Evolutionary conservation across 2,888 invertebrate species (phyloP), one percentile per base, ranked within the genome.

Genomic region (Encarsia formosa): DNA sequence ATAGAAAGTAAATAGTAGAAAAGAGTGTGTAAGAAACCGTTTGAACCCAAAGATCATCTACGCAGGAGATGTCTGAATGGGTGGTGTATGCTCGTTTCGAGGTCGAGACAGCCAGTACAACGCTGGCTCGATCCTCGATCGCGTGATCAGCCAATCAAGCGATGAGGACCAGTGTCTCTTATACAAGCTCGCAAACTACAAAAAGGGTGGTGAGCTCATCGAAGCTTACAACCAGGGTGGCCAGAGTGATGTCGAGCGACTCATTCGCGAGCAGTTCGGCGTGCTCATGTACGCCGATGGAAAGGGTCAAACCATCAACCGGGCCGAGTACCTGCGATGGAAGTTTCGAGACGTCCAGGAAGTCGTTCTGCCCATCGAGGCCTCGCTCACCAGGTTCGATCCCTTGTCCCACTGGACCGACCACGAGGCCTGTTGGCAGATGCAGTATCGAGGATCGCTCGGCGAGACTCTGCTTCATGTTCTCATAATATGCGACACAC

Each of bases 371-470:
- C 91, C 91, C 5, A 91, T 92, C 54, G 91, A 92, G 72, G 89
- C 91, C 0, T 89, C 88, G 0, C 76, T 91, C 0, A 87, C 91
- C 20, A 83, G 85, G 0, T 88, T 91, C 68, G 93, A 94, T 71
- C 92, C 93, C 0, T 77, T 93, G 20, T 87, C 88, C 0, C 88
- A 89, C 67, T 92, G 92, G 91, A 79, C 79, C 57, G 91, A 93
- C 69, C 93, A 94, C 75, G 88, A 89, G 59, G 95, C 95, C 0
- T 96, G 97, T 71, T 99, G 98, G 98, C 92, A 95, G 74, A 91
- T 99, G 88, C 90, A 92, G 66, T 92, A 91, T 70, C 81, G 98
- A 11, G 98, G 98, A 0, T 91, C 94, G 0, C 78, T 98, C 0
- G 98, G 98, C 0, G 98, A 99, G 77, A 93, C 91, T 4, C 78